Base-by-base conservation (phyloP, 2,113 vertebrate species). In the Hippocampus comes region DNA sequence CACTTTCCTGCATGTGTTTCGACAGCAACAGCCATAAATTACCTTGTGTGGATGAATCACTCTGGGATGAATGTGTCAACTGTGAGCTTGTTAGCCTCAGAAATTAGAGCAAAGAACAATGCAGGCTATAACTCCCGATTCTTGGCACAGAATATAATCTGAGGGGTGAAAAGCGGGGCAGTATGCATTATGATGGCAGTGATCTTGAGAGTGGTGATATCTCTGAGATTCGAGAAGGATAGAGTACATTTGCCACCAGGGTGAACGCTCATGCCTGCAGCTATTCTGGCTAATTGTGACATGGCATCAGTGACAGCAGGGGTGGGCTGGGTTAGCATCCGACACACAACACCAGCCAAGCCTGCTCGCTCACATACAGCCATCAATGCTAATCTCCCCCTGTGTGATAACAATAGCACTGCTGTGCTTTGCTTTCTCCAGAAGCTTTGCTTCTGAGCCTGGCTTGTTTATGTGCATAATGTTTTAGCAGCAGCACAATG, bases 351-450 rank as follows among this genome's bases (percentile, higher is more conserved):
- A 69, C 83, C 86, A 82, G 82, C 82, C 85, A 87, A 84, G 86
- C 77, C 77, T 73, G 65, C 82, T 76, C 82, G 80, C 77, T 83
- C 78, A 41, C 72, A 81, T 81, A 49, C 77, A 88, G 80, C 77
- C 82, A 81, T 80, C 81, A 89, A 79, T 14, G 69, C 83, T 89
- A 90, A 91, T 90, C 83, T 89, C 86, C 86, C 56, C 78, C 87
- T 83, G 85, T 75, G 84, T 81, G 75, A 83, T 89, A 89, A 90
- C 86, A 89, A 90, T 89, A 84, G 84, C 69, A 60, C 88, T 89
- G 87, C 90, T 90, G 85, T 81, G 78, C 77, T 83, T 61, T 78
- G 65, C 84, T 82, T 88, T 84, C 81, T 73, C 69, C 61, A 78
- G 86, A 73, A 85, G 73, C 84, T 84, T 75, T 72, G 72, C 77